These are phyloP conservation scores for Catharus ustulatus DNA, from an alignment of 2,797 vertebrate species.

Conservation along the genomic window DNA sequence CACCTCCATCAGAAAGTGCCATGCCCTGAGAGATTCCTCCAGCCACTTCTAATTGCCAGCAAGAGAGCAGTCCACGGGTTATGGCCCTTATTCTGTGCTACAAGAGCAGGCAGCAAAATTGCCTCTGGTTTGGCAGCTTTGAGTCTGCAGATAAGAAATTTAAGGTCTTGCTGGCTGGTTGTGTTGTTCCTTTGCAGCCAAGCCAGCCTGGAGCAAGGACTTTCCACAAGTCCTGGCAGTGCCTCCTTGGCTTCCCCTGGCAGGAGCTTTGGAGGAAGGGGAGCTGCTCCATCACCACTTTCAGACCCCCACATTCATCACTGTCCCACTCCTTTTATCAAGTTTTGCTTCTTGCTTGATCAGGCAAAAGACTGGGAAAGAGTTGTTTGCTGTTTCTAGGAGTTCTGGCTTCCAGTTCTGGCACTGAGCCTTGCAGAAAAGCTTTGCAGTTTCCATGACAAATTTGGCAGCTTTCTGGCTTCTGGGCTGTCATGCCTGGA, in stretches of 20 bases:
- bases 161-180: not conserved
- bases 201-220: fast-evolving
- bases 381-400: not conserved
- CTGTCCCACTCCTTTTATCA: not conserved
- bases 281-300: not conserved
- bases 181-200: not conserved
- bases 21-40: not conserved
- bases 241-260: not conserved
- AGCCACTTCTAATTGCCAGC: not conserved
- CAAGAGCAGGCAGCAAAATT: not conserved
- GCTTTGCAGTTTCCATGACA: slow-evolving; percentile 4
- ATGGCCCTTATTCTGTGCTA: not conserved
- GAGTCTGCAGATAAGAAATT: not conserved
- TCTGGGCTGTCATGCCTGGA: not conserved
- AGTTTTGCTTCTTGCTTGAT: not conserved
- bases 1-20: not conserved
- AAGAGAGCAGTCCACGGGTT: not conserved
- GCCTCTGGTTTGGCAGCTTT: not conserved
- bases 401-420: slow-evolving; percentile 8
- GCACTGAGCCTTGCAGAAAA: not conserved
- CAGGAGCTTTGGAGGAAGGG: not conserved
- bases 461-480: slow-evolving; percentile 25
- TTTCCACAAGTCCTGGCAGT: fast-evolving
- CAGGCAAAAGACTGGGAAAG: not conserved
- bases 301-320: not conserved